These are phyloP conservation scores for Ophthalmolycus amberensis DNA, from an alignment of 2,113 vertebrate species.

Conservation along the genomic window DNA sequence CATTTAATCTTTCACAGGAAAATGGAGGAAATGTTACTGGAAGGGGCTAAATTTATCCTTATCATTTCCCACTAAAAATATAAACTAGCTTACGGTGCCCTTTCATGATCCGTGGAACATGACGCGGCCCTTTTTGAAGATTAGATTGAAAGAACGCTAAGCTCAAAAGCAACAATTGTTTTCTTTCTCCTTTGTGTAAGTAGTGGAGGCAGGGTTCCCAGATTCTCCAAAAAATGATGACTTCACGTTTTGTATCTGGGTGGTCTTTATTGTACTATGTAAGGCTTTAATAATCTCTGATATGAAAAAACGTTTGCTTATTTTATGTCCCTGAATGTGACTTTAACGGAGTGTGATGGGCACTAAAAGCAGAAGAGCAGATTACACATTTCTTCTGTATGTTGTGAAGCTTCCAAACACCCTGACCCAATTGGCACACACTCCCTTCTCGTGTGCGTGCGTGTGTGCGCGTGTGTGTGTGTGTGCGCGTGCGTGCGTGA, in stretches of 20 bases:
- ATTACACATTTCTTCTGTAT: conserved; percentile 39
- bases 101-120: conserved; percentile 31
- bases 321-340: conserved; percentile 29
- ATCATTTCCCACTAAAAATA: conserved; percentile 35
- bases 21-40: conserved; percentile 56
- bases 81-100: conserved; percentile 27
- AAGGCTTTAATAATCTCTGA: conserved; percentile 13
- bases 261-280: neutral
- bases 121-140: conserved; percentile 48
- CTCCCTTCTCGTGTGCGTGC: neutral
- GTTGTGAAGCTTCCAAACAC: conserved; percentile 52
- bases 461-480: conserved; percentile 13
- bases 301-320: conserved; percentile 12
- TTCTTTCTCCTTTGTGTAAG: conserved; percentile 16
- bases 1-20: conserved; percentile 46
- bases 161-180: conserved; percentile 16
- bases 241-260: conserved; percentile 10
- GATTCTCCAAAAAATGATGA: neutral
- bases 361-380: conserved; percentile 31
- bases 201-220: neutral
- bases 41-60: conserved; percentile 36
- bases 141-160: conserved; percentile 38
- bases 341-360: conserved; percentile 25
- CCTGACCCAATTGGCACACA: conserved; percentile 43
- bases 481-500: conserved; percentile 1